phyloP scores from a whole-genome alignment of 2,888 invertebrate species.

The Ormia ochracea region DNA sequence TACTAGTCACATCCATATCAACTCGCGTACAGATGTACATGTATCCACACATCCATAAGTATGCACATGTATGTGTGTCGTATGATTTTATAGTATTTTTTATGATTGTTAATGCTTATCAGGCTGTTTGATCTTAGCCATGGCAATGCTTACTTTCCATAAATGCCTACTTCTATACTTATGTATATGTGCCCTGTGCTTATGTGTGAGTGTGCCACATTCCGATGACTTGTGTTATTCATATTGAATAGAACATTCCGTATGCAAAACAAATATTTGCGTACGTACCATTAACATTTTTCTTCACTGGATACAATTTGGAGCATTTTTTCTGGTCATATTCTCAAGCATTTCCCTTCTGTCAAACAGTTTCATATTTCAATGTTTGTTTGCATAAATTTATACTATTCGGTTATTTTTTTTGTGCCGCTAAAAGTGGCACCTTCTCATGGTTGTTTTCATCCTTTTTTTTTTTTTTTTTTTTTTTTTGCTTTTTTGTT shows the following conservation, averaged over 20 bases:
- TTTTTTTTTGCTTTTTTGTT: background rate
- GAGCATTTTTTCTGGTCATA: background rate
- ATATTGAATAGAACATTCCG: conserved; percentile 1
- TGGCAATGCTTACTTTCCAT: background rate
- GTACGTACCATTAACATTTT: background rate
- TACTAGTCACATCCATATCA: no score
- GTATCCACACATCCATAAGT: no score
- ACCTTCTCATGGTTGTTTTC: background rate
- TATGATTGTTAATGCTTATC: conserved; percentile 22
- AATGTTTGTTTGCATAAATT: conserved; percentile 28
- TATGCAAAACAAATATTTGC: conserved; percentile 53
- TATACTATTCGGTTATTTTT: background rate
- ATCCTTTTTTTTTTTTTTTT: background rate
- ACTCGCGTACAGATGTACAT: no score
- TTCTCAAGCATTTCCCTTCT: conserved; percentile 14
- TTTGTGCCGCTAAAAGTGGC: background rate
- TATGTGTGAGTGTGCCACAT: background rate
- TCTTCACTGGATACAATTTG: background rate
- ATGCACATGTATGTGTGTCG: no score
- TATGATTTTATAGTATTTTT: background rate
- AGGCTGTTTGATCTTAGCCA: conserved; percentile 39
- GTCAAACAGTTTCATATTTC: conserved; percentile 35
- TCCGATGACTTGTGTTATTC: conserved; percentile 14
- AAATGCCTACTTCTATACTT: background rate
- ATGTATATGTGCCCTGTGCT: background rate